These are phyloP conservation scores for Halictus rubicundus DNA, from an alignment of 1,140 invertebrate genomes.

Conservation along the genomic window DNA sequence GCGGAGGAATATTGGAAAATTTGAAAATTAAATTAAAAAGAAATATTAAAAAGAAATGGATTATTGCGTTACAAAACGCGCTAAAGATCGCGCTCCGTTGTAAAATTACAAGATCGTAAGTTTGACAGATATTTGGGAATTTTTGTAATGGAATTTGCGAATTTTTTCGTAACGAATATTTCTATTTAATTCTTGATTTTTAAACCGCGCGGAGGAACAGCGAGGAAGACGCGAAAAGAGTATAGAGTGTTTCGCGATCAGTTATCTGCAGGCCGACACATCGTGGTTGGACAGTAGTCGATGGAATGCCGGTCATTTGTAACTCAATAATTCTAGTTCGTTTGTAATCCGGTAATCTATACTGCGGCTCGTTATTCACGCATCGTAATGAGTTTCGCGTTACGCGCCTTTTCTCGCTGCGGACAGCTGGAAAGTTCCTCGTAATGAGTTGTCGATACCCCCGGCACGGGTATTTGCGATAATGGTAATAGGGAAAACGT, in stretches of 20 bases:
- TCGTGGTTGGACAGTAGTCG: slow-evolving; percentile 33
- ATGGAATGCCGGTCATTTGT: slow-evolving; percentile 61
- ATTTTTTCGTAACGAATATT: too few relatives aligned
- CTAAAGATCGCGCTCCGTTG: too few relatives aligned
- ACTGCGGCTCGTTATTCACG: slow-evolving; percentile 68
- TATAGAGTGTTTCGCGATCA: background rate
- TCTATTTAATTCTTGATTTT: too few relatives aligned
- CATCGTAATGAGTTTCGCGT: slow-evolving; percentile 71
- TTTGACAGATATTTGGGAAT: too few relatives aligned
- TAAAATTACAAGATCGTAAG: too few relatives aligned
- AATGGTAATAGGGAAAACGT: slow-evolving; percentile 44
- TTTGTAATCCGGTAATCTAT: slow-evolving; percentile 70
- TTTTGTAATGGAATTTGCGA: too few relatives aligned
- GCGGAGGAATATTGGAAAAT: too few relatives aligned
- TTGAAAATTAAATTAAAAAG: too few relatives aligned
- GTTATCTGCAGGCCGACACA: background rate
- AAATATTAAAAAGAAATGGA: too few relatives aligned
- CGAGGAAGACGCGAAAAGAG: slow-evolving; percentile 11
- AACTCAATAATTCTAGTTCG: slow-evolving; percentile 69
- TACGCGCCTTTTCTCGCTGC: slow-evolving; percentile 63
- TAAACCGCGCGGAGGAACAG: background rate
- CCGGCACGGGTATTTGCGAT: slow-evolving; percentile 42
- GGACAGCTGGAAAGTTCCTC: slow-evolving; percentile 58
- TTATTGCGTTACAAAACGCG: too few relatives aligned
- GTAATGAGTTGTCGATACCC: slow-evolving; percentile 62